Percentiles rank a stretch among this genome's conserved stretches.
These are phyloP conservation scores for Proales similis DNA, from an alignment of 1,140 invertebrate species.

Conservation along the genomic window DNA sequence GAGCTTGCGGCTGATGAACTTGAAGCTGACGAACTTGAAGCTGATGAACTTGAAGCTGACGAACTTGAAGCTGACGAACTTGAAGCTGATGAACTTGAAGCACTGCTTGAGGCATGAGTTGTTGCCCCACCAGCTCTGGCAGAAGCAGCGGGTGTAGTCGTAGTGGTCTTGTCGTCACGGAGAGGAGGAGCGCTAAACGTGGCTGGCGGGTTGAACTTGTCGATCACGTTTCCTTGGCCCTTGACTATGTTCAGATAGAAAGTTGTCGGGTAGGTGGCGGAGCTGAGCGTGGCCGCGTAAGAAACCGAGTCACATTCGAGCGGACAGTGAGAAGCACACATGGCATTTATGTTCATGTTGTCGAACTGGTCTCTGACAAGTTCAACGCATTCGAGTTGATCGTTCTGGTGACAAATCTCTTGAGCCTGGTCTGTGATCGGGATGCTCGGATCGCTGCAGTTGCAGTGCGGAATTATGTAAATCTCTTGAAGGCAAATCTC, in stretches of 20 bases:
- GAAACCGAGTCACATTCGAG: conserved; percentile 7
- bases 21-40: too few relatives aligned
- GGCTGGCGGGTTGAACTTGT: conserved; percentile 9
- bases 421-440: neutral
- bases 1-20: too few relatives aligned
- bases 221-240: neutral
- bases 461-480: conserved; percentile 11
- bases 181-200: neutral
- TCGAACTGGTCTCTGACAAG: neutral
- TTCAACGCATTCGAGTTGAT: neutral
- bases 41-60: too few relatives aligned
- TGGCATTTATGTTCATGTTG: neutral
- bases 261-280: conserved; percentile 1
- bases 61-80: too few relatives aligned
- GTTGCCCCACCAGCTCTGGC: too few relatives aligned
- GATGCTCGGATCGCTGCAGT: conserved; percentile 16
- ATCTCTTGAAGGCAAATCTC: conserved; percentile 14
- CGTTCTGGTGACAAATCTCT: neutral
- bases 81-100: too few relatives aligned
- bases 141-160: too few relatives aligned
- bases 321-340: conserved; percentile 10
- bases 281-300: conserved; percentile 4
- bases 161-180: too few relatives aligned
- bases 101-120: too few relatives aligned
- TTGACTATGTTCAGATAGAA: conserved; percentile 17